These are phyloP conservation scores for Oxyura jamaicensis DNA, from an alignment of 2,113 vertebrate species.

Conservation along the genomic window DNA sequence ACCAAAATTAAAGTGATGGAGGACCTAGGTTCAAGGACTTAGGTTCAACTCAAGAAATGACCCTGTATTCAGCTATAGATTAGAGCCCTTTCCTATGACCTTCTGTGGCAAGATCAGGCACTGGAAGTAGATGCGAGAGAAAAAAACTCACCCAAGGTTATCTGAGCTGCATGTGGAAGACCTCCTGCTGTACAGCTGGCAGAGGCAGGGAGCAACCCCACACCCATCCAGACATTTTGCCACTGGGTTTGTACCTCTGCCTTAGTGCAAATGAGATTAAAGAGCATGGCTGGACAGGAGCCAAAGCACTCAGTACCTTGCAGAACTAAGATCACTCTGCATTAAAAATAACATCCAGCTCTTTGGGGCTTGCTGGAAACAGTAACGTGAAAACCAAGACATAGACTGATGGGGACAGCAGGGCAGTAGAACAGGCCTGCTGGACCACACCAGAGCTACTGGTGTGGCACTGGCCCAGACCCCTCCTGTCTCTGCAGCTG, in stretches of 20 bases:
- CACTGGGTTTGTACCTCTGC: not conserved
- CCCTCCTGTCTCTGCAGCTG: rapidly evolving
- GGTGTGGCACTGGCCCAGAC: not conserved
- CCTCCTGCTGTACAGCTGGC: not conserved
- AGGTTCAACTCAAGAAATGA: not conserved
- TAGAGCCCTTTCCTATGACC: not conserved
- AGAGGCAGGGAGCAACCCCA: not conserved
- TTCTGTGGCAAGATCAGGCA: not conserved
- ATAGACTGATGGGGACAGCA: not conserved
- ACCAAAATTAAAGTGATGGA: not conserved
- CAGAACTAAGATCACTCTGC: not conserved
- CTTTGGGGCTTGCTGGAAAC: not conserved
- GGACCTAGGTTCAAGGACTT: rapidly evolving
- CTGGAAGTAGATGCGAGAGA: not conserved
- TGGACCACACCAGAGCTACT: rapidly evolving
- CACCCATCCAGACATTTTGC: not conserved
- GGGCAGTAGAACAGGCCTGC: rapidly evolving
- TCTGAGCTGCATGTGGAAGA: not conserved
- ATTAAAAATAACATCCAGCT: not conserved
- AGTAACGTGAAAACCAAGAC: not conserved
- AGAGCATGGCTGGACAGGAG: rapidly evolving
- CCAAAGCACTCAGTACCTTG: not conserved
- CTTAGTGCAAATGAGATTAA: not conserved
- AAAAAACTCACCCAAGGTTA: not conserved
- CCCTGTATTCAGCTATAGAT: not conserved